A percentile compares a stretch with the other conserved stretches of the same genome.
Evolutionary conservation across 2,113 vertebrate species (phyloP).

Genomic region (Perca flavescens): DNA sequence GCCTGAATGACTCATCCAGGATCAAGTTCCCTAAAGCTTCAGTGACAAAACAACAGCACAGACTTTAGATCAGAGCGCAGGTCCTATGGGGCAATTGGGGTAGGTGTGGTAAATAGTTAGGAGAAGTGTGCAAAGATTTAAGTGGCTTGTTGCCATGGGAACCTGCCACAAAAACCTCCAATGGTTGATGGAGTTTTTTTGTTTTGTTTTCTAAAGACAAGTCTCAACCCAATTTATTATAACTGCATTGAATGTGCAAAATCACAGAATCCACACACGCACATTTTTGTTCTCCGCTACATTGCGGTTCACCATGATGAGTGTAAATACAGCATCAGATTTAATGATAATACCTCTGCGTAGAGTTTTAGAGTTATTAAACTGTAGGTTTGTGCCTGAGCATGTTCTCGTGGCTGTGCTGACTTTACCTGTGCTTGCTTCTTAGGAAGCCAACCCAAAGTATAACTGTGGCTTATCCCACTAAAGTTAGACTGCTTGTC

Average conservation of each 20-base stretch:
- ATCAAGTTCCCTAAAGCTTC: constrained; percentile 41
- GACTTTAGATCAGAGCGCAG: constrained; percentile 50
- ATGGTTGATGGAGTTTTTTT: constrained; percentile 27
- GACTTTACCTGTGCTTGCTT: constrained; percentile 44
- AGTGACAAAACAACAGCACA: constrained; percentile 17
- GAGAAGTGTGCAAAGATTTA: constrained; percentile 60
- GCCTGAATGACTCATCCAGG: constrained; percentile 58
- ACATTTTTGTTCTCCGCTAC: constrained; percentile 15
- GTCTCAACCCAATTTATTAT: constrained; percentile 34
- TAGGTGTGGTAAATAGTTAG: constrained; percentile 66
- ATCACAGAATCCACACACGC: constrained; percentile 14
- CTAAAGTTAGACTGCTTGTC: constrained; percentile 62
- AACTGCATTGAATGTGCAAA: constrained; percentile 24
- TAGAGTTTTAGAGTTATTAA: constrained; percentile 54
- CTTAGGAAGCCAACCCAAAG: constrained; percentile 46
- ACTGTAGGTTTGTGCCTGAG: constrained; percentile 46
- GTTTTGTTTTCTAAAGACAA: constrained; percentile 43
- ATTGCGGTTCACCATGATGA: constrained; percentile 39
- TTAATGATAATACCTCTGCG: constrained; percentile 48
- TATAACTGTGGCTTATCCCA: constrained; percentile 49
- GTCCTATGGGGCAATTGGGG: constrained; percentile 54
- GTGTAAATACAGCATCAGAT: constrained; percentile 50
- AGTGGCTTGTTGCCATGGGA: constrained; percentile 59
- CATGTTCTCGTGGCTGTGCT: constrained; percentile 55
- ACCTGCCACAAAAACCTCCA: constrained; percentile 57